Evolutionary conservation across 2,888 invertebrate genomes (phyloP).

Genomic region (Epirrhoe alternata): DNA sequence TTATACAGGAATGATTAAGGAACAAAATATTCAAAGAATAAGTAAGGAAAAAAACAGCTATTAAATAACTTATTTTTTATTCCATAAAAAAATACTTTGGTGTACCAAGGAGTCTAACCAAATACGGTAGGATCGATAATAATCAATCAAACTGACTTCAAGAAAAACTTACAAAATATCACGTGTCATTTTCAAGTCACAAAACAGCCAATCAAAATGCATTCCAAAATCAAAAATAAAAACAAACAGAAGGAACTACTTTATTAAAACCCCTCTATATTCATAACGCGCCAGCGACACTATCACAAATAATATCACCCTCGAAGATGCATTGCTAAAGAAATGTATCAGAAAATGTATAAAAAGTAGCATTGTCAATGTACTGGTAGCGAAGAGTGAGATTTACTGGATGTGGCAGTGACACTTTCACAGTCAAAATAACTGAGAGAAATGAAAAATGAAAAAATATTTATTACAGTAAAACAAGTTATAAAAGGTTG

Average conservation of each 20-base stretch:
- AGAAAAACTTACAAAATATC: not conserved
- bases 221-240: conserved; percentile 32
- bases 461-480: too few species aligned
- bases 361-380: conserved; percentile 66
- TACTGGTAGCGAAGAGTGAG: conserved; percentile 31
- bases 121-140: not conserved
- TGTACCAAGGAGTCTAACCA: too few species aligned
- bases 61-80: too few species aligned
- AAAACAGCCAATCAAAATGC: conserved; percentile 29
- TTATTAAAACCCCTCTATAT: conserved; percentile 84
- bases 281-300: conserved; percentile 82
- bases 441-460: not conserved
- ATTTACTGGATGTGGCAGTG: conserved; percentile 50
- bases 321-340: conserved; percentile 82
- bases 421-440: not conserved
- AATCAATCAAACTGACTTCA: not conserved
- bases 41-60: not conserved
- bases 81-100: too few species aligned
- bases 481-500: too few species aligned
- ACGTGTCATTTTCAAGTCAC: not conserved
- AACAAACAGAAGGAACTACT: conserved; percentile 64
- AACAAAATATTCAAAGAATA: not conserved
- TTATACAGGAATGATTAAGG: not conserved
- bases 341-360: conserved; percentile 85
- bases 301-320: conserved; percentile 84